A percentile compares a stretch with the other conserved stretches of the same genome.
phyloP scores from a whole-genome alignment of 1,140 invertebrate species.

The Drosophila oshimai region DNA sequence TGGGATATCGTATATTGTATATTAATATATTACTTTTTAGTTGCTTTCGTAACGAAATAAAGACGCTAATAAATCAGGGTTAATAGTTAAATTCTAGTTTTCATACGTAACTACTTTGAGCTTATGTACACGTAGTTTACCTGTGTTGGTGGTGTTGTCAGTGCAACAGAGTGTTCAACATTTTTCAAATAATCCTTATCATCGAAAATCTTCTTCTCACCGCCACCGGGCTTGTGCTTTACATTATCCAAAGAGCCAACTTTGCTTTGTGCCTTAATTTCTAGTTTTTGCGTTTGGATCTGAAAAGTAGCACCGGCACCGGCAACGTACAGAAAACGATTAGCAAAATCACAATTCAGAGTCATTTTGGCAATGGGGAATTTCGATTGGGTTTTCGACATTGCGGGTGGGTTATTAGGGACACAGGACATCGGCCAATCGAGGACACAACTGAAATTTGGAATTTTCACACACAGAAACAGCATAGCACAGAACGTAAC shows the following conservation, averaged over 20 bases:
- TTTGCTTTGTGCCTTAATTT: conserved; percentile 93
- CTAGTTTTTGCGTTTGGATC: conserved; percentile 94
- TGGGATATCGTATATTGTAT: conserved; percentile 47
- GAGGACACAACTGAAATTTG: conserved; percentile 45
- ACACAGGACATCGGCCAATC: conserved; percentile 56
- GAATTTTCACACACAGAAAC: conserved; percentile 40
- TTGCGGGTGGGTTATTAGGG: conserved; percentile 22
- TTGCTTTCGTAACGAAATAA: conserved; percentile 36
- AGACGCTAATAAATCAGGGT: conserved; percentile 46
- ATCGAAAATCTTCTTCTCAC: conserved; percentile 96
- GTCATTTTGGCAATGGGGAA: conserved; percentile 7
- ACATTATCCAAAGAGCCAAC: conserved; percentile 96
- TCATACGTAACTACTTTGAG: conserved; percentile 19
- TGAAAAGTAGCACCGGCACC: conserved; percentile 83
- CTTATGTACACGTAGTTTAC: conserved; percentile 76
- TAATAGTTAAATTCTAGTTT: conserved; percentile 14
- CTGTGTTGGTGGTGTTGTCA: conserved; percentile 82
- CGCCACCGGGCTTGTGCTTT: conserved; percentile 96
- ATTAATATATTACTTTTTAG: conserved; percentile 1
- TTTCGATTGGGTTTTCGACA: conserved; percentile 8
- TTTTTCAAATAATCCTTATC: conserved; percentile 95
- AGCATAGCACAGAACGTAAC: conserved; percentile 48
- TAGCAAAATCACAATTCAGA: conserved; percentile 49
- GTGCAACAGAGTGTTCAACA: conserved; percentile 82
- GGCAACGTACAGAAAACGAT: conserved; percentile 76